Evolutionary conservation across 2,113 vertebrate species (phyloP).

Genomic region (Euleptes europaea): DNA sequence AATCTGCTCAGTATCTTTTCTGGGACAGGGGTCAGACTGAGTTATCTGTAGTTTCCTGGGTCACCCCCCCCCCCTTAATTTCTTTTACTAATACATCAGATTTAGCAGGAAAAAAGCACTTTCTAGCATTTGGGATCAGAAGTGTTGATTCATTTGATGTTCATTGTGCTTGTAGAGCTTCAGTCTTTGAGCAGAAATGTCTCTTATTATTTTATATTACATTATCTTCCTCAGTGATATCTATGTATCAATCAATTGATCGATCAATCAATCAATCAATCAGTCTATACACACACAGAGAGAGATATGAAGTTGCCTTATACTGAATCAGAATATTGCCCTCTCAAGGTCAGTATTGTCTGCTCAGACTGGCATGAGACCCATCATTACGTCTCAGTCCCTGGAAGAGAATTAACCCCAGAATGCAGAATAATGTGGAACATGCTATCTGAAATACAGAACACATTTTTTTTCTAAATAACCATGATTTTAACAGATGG

Average conservation of each 20-base stretch:
- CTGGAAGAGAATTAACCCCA: no score
- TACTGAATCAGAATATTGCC: constrained; percentile 30
- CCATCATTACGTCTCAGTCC: neutral
- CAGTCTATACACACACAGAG: no score
- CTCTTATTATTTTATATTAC: constrained; percentile 10
- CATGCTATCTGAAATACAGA: no score
- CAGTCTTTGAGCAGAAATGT: constrained; percentile 31
- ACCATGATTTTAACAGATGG: neutral
- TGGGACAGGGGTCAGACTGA: no score
- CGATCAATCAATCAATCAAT: neutral
- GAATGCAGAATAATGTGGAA: no score
- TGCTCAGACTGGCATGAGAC: neutral
- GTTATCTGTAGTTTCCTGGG: no score
- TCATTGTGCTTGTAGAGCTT: constrained; percentile 25
- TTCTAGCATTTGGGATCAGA: constrained; percentile 19
- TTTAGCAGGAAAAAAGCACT: constrained; percentile 11
- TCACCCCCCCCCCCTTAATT: no score
- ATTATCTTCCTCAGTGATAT: constrained; percentile 7
- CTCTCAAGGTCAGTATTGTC: no score
- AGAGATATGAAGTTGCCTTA: no score
- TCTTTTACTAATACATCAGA: constrained; percentile 30
- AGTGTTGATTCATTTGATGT: constrained; percentile 30
- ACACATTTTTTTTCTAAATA: neutral
- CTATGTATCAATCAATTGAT: neutral
- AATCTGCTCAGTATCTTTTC: no score